These are phyloP conservation scores for Mesorhabditis belari DNA, from an alignment of 2,888 invertebrate genomes.

Conservation along the genomic window DNA sequence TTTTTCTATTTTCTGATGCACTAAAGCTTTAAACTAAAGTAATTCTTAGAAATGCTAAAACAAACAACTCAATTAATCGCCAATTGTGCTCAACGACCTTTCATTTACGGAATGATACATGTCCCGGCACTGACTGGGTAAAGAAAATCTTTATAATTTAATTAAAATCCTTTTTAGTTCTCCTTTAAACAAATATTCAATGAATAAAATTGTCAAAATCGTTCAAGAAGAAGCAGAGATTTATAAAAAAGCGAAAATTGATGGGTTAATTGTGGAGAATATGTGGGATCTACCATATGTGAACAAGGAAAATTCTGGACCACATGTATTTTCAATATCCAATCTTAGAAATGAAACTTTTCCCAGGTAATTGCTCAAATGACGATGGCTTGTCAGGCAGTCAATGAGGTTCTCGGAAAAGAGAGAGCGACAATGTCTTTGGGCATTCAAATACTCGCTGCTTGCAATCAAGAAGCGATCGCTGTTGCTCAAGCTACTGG, in stretches of 20 bases:
- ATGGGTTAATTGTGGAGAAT: conserved; percentile 46
- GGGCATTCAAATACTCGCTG: conserved; percentile 66
- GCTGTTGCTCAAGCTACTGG: conserved; percentile 69
- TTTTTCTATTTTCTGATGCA: no score
- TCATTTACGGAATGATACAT: conserved; percentile 47
- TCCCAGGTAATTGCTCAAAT: conserved; percentile 15
- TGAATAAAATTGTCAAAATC: conserved; percentile 27
- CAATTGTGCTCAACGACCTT: conserved; percentile 28
- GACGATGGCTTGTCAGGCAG: conserved; percentile 21
- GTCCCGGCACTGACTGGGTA: conserved; percentile 36
- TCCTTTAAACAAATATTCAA: conserved; percentile 19
- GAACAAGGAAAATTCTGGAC: conserved; percentile 56
- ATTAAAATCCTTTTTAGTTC: conserved; percentile 21
- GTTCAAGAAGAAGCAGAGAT: conserved; percentile 35
- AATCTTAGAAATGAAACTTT: not conserved
- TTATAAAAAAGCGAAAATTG: conserved; percentile 27
- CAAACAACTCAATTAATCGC: not conserved
- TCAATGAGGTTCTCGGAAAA: conserved; percentile 7
- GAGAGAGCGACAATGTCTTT: conserved; percentile 43
- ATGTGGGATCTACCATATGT: conserved; percentile 49
- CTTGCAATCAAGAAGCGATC: conserved; percentile 69
- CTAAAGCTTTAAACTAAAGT: no score
- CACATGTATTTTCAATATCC: conserved; percentile 66
- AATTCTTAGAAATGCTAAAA: no score
- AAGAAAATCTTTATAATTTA: not conserved